Evolutionary conservation across 2,113 vertebrate genomes (phyloP), one percentile per base, ranked within the genome.

Genomic region (Myrmophylax atrothorax): DNA sequence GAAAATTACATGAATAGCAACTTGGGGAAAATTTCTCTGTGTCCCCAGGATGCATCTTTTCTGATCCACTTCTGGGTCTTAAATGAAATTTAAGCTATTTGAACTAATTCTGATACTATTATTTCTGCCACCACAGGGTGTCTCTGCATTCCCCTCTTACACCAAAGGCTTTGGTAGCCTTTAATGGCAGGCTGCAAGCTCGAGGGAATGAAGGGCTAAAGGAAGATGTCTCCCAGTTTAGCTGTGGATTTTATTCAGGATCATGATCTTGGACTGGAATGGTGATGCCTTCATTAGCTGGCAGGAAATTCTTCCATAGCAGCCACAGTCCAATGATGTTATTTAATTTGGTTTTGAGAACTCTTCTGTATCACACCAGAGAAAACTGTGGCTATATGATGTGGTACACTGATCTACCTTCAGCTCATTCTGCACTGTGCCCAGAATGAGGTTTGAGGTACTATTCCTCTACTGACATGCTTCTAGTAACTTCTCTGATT

Each of bases 51-150:
- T 56, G 42, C 35, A 60, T 78, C 38, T 75, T 89, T 87, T 75
- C 67, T 77, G 42, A 67, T 62, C 31, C 42, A 55, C 10, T 62
- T 70, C 20, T 37, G 37, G 58, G 38, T 56, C 22, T 59, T 64
- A 33, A 77, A 44, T 62, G 17, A 56, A 42, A 67, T 67, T 46
- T 35, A 44, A 50, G 42, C 9, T 40, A 10, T 59, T 83, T 52
- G 56, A 67, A 73, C 24, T 8, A 35, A 60, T 91, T 87, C n/a
- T 82, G 70, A 46, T 37, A 0, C 0, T 28, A 2, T 47, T 83
- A 20, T 60, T 93, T 66, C 49, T 93, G 73, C n/a, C 53, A 90
- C 96, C 96, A 94, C 88, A 90, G 88, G 96, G 85, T 96, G 93
- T 94, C 94, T 96, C 96, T 90, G 56, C 83, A 75, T 81, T 81